phyloP scores from a whole-genome alignment of 2,888 invertebrate species.

The Latheticus oryzae region DNA sequence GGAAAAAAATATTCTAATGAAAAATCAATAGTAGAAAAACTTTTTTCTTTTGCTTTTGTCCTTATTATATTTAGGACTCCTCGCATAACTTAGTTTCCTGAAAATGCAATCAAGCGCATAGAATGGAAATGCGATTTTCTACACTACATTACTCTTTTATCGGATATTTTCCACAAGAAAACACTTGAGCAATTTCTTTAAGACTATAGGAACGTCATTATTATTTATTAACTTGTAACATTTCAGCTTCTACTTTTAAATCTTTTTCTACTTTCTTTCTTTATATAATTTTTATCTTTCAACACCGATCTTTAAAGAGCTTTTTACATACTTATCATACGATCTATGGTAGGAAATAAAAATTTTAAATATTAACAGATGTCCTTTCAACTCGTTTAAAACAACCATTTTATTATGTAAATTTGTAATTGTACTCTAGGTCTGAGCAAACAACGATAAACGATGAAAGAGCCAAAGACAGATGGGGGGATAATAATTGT shows the following conservation, averaged over 20 bases:
- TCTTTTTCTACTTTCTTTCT: not conserved
- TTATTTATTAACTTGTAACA: conserved; percentile 32
- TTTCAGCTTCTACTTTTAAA: conserved; percentile 3
- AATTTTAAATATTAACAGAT: conserved; percentile 58
- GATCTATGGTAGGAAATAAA: too few species aligned
- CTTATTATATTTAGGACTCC: conserved; percentile 48
- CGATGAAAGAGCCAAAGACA: conserved; percentile 16
- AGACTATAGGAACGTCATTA: conserved; percentile 36
- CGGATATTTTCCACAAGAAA: conserved; percentile 54
- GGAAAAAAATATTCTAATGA: too few species aligned
- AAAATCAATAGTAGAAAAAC: too few species aligned
- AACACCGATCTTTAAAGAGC: not conserved
- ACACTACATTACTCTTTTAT: conserved; percentile 56
- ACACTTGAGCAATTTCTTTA: conserved; percentile 40
- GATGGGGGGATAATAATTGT: too few species aligned
- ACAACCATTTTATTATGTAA: conserved; percentile 31
- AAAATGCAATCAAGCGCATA: conserved; percentile 52
- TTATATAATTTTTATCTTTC: too few species aligned
- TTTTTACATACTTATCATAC: conserved; percentile 9
- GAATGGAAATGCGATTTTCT: conserved; percentile 56
- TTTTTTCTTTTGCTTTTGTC: conserved; percentile 44
- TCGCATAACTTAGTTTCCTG: conserved; percentile 53
- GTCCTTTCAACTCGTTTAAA: conserved; percentile 40
- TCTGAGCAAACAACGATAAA: conserved; percentile 39
- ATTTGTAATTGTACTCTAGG: conserved; percentile 11